Conservation (phyloP, 1,140 invertebrate genomes). For the Zaprionus camerounensis region DNA sequence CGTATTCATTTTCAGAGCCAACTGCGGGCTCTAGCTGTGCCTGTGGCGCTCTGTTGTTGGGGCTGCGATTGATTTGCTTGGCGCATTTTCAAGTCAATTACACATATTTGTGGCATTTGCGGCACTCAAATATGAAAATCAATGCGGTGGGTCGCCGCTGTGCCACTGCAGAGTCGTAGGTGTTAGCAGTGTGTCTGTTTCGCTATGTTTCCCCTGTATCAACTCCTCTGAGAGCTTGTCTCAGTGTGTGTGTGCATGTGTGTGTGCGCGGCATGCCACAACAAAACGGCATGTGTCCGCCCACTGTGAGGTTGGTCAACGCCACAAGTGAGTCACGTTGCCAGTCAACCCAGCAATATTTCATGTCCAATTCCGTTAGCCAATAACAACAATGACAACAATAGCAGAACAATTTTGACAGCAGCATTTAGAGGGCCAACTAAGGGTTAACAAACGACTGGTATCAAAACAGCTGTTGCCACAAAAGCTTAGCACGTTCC, state of each 20-base stretch:
- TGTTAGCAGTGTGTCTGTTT: constrained; percentile 71
- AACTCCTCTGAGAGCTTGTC: constrained; percentile 1
- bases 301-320: constrained; percentile 56
- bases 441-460: constrained; percentile 56
- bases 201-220: constrained; percentile 45
- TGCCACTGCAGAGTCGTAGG: constrained; percentile 51
- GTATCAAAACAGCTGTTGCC: constrained; percentile 70
- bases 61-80: constrained; percentile 75
- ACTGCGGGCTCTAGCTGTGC: constrained; percentile 8
- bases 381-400: constrained; percentile 24
- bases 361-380: constrained; percentile 60
- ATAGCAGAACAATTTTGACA: background rate
- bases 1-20: constrained; percentile 10
- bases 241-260: constrained; percentile 42
- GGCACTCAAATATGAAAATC: constrained; percentile 77
- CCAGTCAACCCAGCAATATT: constrained; percentile 63
- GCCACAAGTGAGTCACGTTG: constrained; percentile 75
- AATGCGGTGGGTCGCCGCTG: constrained; percentile 69
- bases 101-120: constrained; percentile 81
- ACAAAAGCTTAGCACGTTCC: constrained; percentile 4
- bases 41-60: constrained; percentile 13
- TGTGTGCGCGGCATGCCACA: constrained; percentile 69
- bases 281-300: constrained; percentile 72
- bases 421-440: constrained; percentile 44
- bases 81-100: constrained; percentile 80